Base-by-base conservation (phyloP, 1,140 invertebrate genomes). In the Pseudomyrmex sp. region DNA sequence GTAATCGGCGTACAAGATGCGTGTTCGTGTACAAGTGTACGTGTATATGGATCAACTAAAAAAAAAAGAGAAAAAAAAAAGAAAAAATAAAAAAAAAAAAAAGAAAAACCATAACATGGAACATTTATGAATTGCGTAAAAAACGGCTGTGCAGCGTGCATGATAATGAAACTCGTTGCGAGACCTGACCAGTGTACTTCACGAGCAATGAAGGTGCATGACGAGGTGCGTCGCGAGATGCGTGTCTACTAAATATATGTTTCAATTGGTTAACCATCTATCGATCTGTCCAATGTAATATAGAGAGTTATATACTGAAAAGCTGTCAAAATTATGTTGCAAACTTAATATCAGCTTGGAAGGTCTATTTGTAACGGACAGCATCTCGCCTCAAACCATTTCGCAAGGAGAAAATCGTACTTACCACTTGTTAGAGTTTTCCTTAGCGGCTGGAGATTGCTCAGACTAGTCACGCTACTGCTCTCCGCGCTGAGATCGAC, bases 401-500 rank as follows among this genome's bases (percentile, higher is more conserved):
- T 76, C n/a, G 62, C 59, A 84, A 77, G 15, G 69, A 75, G 82
- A 59, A 46, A 68, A 84, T 61, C 15, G 59, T 70, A 95, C 96
- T 95, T 93, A 98, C 97, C 97, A 91, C 97, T 97, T 70, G 96
- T 97, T 88, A 97, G 94, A 54, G 97, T 98, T 95, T 99, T 98
- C 85, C 98, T 95, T 85, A 98, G 93, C 62, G 98, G 98, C 56
- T 94, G 94, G 92, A 98, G 95, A 95, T 98, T 98, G 89, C 97
- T 97, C 85, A 99, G 95, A 87, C 97, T 98, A 46, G 98, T 98
- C 69, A 99, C 98, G 93, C 98, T 98, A 92, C 98, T 99, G 92
- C 98, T 98, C 94, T 99, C 98, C 12, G 98, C 97, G 76, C 97
- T 98, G 59, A 99, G 95, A 93, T 98, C 97, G 18, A 99, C 98